Base-by-base conservation (phyloP, 2,888 invertebrate genomes). In the Dryomyza anilis region DNA sequence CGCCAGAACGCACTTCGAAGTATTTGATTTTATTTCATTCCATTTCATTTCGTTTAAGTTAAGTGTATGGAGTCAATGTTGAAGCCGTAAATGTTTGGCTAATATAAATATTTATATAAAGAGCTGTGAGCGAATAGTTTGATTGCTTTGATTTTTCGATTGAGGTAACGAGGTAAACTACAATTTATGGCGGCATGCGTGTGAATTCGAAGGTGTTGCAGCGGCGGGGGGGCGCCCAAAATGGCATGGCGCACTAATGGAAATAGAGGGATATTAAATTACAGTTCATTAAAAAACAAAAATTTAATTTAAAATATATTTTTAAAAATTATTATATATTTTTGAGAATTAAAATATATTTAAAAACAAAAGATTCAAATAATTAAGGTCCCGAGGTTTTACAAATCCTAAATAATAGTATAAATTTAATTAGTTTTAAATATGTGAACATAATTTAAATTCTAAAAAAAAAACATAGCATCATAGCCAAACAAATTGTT, bases 51-150 rank as follows among this genome's bases (percentile, higher is more conserved):
- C n/a, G n/a, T n/a, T n/a, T n/a, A n/a, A n/a, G 50, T 61, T 52
- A 53, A 62, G 62, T 61, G 59, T 45, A 16, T n/a, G 50, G 21
- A 19, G n/a, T 48, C 30, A 46, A 21, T 33, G 50, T 36, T n/a
- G 29, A 25, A 55, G 57, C 25, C 14, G 39, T 27, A 52, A 39
- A n/a, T 52, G 53, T 57, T 61, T 64, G 48, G 23, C 61, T 64
- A 66, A 60, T 19, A 60, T 67, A 69, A 69, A 69, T 69, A 67
- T 69, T 69, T 69, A 69, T 60, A 55, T 69, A 56, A 67, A 33
- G n/a, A 50, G 50, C 46, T 52, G 53, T n/a, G 56, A 52, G 61
- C 69, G 50, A 64, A 59, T 56, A 65, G 19, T 61, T 65, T 67
- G 68, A 63, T 65, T 59, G 59, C 67, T 66, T 64, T 65, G 65